phyloP scores from a whole-genome alignment of 2,797 vertebrate species.

The Cossypha heuglini region DNA sequence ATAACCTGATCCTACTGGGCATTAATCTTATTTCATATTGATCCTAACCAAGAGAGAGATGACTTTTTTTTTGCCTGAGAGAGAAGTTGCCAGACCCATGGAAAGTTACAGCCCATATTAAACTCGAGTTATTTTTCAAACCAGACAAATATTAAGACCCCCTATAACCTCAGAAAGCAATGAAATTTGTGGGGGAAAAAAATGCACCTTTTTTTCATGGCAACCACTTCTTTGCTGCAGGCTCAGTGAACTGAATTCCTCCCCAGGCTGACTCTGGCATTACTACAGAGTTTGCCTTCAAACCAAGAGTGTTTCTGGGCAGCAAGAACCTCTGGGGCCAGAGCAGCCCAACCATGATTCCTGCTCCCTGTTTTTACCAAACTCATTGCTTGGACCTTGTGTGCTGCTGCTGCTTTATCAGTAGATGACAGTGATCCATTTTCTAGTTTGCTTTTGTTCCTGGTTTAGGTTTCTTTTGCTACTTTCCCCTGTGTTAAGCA shows the following conservation, averaged over 20 bases:
- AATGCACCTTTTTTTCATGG: neutral
- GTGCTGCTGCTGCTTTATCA: neutral
- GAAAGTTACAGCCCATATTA: neutral
- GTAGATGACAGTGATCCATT: fast-evolving
- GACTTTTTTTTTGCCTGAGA: neutral
- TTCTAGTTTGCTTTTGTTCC: neutral
- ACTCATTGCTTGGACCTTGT: neutral
- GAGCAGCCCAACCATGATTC: neutral
- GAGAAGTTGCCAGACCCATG: neutral
- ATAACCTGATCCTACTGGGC: neutral
- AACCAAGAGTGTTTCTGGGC: neutral
- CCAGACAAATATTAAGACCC: neutral
- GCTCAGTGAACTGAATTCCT: neutral
- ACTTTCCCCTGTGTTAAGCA: neutral
- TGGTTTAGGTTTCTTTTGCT: fast-evolving
- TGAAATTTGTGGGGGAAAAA: neutral
- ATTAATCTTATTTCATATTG: constrained; percentile 33
- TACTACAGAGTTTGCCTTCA: neutral
- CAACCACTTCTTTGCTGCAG: neutral
- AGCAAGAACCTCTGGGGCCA: neutral
- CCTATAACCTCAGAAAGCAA: neutral
- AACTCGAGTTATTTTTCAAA: neutral
- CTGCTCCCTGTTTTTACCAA: neutral
- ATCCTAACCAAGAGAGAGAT: neutral
- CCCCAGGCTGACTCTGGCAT: neutral